A percentile compares a stretch with the other conserved stretches of the same genome.
Conservation (phyloP, 2,113 vertebrate species). For the Neomonachus schauinslandi region DNA sequence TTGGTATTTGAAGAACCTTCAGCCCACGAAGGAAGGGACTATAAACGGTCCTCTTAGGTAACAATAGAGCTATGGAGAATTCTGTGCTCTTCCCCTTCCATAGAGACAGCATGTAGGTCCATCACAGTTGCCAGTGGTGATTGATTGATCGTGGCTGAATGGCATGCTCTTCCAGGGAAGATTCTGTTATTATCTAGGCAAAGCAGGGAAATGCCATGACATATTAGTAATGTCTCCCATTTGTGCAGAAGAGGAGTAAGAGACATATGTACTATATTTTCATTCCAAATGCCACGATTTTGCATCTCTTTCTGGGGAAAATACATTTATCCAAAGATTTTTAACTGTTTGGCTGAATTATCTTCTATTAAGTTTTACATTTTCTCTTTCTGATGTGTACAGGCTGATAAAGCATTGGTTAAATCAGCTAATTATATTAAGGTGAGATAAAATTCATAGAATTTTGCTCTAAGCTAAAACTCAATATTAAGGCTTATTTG, state of each 20-base stretch:
- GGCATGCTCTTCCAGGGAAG: not conserved
- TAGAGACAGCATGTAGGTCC: rapidly evolving
- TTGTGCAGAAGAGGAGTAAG: not conserved
- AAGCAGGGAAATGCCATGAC: not conserved
- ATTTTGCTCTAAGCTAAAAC: slow-evolving; percentile 66
- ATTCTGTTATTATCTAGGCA: not conserved
- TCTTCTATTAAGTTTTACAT: slow-evolving; percentile 29
- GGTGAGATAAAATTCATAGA: slow-evolving; percentile 63
- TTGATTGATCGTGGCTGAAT: not conserved
- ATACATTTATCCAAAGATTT: not conserved
- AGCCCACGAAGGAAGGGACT: not conserved
- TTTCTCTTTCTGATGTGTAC: slow-evolving; percentile 54
- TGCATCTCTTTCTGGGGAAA: not conserved
- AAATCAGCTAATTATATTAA: slow-evolving; percentile 74
- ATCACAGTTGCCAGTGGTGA: not conserved
- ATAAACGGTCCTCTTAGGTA: not conserved
- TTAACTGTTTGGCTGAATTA: not conserved
- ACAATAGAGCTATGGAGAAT: not conserved
- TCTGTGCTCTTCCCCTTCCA: not conserved
- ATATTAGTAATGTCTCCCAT: not conserved
- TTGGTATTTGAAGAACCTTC: not conserved
- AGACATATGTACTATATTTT: not conserved
- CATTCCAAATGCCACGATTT: not conserved
- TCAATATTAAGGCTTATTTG: slow-evolving; percentile 42
- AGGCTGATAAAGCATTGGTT: slow-evolving; percentile 74